Evolutionary conservation across 1,140 invertebrate species (phyloP), one percentile per base, ranked within the genome.

Genomic region (Potamilus streckersoni): DNA sequence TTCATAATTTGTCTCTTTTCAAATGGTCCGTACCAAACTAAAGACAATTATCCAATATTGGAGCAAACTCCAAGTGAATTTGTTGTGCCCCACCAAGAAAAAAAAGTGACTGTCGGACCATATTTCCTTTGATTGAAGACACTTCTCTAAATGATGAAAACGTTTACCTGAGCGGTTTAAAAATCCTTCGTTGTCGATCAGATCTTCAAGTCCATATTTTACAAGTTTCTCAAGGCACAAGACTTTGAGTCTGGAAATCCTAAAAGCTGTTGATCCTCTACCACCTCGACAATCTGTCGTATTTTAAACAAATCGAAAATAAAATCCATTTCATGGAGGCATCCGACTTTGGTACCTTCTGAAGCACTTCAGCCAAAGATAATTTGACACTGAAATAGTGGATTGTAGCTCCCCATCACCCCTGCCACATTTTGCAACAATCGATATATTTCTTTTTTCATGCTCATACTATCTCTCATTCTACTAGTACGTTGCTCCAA

Each of bases 1-100:
- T n/a, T n/a, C n/a, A n/a, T n/a, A n/a, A n/a, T n/a, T n/a, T n/a
- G n/a, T n/a, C n/a, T n/a, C n/a, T n/a, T n/a, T n/a, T n/a, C n/a
- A n/a, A n/a, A n/a, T n/a, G n/a, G n/a, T n/a, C n/a, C n/a, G n/a
- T n/a, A n/a, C n/a, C n/a, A n/a, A 70, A 20, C 5, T 49, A 67
- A 67, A 27, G 31, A 12, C n/a, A 67, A 13, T 49, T 67, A 31
- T 13, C 65, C 65, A 49, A 67, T 67, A 31, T 67, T 67, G 49
- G 49, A 67, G 49, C 65, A 67, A 31, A 31, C 65, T 23, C 65
- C 65, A 31, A 31, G n/a, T 20, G 65, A 67, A 67, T 67, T 67
- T 31, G 65, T 67, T n/a, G n/a, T 67, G 31, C 65, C 65, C 65
- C 65, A 67, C 27, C 11, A 67, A 19, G n/a, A n/a, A 12, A 23